Evolutionary conservation across 2,888 invertebrate genomes (phyloP), one percentile per base, ranked within the genome.

Genomic region (Pecten maximus): DNA sequence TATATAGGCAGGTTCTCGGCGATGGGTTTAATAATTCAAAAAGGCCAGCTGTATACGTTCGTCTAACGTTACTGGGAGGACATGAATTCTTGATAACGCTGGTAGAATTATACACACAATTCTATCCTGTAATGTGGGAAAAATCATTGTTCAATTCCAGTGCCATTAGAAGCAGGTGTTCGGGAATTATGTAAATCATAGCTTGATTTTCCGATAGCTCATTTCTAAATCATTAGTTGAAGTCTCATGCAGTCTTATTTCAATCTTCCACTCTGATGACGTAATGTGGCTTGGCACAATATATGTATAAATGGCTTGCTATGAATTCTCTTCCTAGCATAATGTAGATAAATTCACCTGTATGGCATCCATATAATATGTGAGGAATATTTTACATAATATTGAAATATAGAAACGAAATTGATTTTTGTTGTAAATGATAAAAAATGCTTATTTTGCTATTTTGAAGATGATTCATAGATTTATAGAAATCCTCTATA

Each of bases 21-120:
- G 89, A 91, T 90, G 91, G 90, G 90, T 89, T 91, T 91, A 91
- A 91, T 91, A 91, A 91, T 91, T 91, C 91, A 91, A 89, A 91
- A 90, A 90, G 90, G 90, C 88, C 90, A 90, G 90, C 88, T 90
- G 90, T 40, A 88, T 54, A 40, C 28, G 50, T 28, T 40, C 88
- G 40, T 54, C 35, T 60, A 74, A 23, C 90, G 23, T 74, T 86
- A 87, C 86, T 90, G 40, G 74, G 40, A 50, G 88, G 88, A 88
- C 88, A 90, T 90, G 90, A 90, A 90, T 90, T 88, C 50, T 90
- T 90, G 88, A 90, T 90, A 74, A 35, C 35, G 74, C 74, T 35
- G 74, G 74, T 35, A 35, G 74, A 74, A 74, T 74, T 74, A 74
- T 74, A 74, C 74, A n/a, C n/a, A 74, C 74, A 35, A 74, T 74